Evolutionary conservation across 2,888 invertebrate genomes (phyloP).

Genomic region (Malacosoma neustria): DNA sequence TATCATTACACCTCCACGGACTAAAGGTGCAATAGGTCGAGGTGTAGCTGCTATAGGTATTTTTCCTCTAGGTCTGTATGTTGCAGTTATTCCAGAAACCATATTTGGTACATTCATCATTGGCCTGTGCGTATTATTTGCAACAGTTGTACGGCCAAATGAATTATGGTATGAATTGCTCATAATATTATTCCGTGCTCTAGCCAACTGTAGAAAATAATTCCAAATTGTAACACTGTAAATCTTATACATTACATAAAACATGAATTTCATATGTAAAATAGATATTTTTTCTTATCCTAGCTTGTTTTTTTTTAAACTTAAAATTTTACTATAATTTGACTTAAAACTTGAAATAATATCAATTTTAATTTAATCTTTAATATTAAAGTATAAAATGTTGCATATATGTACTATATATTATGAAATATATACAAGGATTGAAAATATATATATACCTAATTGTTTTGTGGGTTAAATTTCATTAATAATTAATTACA

Average conservation of each 20-base stretch:
- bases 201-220: no score
- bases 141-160: conserved; percentile 51
- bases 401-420: no score
- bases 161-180: conserved; percentile 37
- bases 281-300: no score
- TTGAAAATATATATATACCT: neutral
- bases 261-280: no score
- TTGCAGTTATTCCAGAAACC: conserved; percentile 18
- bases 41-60: conserved; percentile 27
- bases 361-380: no score
- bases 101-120: conserved; percentile 21
- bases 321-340: no score
- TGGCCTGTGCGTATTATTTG: conserved; percentile 35
- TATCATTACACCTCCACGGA: conserved; percentile 72
- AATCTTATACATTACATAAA: no score
- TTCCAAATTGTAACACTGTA: no score
- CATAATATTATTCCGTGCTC: conserved; percentile 44
- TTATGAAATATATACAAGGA: no score
- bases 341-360: no score
- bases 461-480: neutral
- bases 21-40: conserved; percentile 26
- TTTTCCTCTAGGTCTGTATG: conserved; percentile 43
- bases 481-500: neutral
- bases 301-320: no score
- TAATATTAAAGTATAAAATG: no score